A percentile compares a stretch with the other conserved stretches of the same genome.
phyloP scores from a whole-genome alignment of 2,888 invertebrate species.

The Unio pictorum region DNA sequence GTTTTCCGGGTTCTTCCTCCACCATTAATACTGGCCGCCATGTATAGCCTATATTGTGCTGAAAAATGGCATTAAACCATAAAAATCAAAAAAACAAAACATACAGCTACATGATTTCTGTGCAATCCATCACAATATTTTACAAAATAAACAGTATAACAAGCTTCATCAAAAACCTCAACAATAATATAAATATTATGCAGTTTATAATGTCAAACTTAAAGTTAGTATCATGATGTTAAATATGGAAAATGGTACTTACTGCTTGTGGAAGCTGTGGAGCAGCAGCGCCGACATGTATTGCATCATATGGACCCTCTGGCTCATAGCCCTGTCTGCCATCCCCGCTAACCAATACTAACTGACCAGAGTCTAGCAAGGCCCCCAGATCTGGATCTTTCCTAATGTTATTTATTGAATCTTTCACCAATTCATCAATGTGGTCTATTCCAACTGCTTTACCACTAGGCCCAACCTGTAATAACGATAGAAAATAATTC shows the following conservation, averaged over 20 bases:
- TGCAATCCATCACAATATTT: no score
- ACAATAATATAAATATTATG: neutral
- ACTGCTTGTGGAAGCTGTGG: slow-evolving; percentile 71
- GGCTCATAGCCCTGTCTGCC: slow-evolving; percentile 66
- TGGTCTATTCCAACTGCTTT: slow-evolving; percentile 72
- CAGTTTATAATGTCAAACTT: neutral
- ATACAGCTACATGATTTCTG: no score
- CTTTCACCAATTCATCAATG: slow-evolving; percentile 71
- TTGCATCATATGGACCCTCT: slow-evolving; percentile 71
- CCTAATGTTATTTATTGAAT: slow-evolving; percentile 83
- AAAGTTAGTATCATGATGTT: no score
- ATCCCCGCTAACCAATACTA: slow-evolving; percentile 69
- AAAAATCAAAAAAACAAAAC: no score
- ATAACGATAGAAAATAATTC: neutral
- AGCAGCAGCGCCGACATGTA: slow-evolving; percentile 73
- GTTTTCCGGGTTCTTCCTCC: no score
- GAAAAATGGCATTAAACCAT: no score
- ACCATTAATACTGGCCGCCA: no score
- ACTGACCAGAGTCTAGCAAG: slow-evolving; percentile 60
- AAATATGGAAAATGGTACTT: slow-evolving; percentile 24
- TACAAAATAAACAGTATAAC: neutral
- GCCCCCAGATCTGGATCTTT: slow-evolving; percentile 51
- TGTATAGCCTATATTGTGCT: no score
- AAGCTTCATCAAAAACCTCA: neutral
- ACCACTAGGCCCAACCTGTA: slow-evolving; percentile 69